Conservation (phyloP, 1,140 invertebrate species). For the Pemphigus obesinymphae region DNA sequence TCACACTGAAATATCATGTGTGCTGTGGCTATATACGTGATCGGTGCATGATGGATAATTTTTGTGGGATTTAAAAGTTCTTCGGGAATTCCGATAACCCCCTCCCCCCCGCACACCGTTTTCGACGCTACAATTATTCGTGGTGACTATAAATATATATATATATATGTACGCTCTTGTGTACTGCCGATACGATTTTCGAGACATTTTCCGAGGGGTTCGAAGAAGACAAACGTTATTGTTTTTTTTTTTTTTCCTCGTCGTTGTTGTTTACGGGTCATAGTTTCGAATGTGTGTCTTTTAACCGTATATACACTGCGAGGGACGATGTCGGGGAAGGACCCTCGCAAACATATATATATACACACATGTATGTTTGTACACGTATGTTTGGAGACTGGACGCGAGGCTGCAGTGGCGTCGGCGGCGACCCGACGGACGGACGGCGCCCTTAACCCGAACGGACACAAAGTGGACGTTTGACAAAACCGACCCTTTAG, state of each 20-base stretch:
- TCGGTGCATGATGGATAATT: too few species aligned
- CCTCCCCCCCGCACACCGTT: too few species aligned
- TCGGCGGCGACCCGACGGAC: not conserved
- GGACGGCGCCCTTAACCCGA: conserved; percentile 41
- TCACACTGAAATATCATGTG: too few species aligned
- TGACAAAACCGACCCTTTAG: conserved; percentile 39
- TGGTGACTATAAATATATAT: not conserved
- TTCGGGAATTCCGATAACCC: too few species aligned
- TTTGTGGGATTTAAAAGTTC: too few species aligned
- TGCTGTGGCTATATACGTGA: too few species aligned
- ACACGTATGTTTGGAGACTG: not conserved
- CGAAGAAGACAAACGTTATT: conserved; percentile 7
- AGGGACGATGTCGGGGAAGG: not conserved
- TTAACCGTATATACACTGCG: not conserved
- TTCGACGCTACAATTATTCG: too few species aligned
- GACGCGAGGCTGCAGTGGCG: not conserved
- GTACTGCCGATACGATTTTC: not conserved
- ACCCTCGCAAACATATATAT: not conserved
- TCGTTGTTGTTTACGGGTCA: conserved; percentile 12
- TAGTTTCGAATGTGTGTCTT: conserved; percentile 12
- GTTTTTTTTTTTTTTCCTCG: not conserved
- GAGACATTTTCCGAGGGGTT: not conserved
- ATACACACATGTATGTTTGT: not conserved
- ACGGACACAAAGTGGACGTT: conserved; percentile 37
- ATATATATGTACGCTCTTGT: not conserved